Evolutionary conservation across 2,113 vertebrate genomes (phyloP), one percentile per base, ranked within the genome.

Genomic region (Cyanoliseus patagonus): DNA sequence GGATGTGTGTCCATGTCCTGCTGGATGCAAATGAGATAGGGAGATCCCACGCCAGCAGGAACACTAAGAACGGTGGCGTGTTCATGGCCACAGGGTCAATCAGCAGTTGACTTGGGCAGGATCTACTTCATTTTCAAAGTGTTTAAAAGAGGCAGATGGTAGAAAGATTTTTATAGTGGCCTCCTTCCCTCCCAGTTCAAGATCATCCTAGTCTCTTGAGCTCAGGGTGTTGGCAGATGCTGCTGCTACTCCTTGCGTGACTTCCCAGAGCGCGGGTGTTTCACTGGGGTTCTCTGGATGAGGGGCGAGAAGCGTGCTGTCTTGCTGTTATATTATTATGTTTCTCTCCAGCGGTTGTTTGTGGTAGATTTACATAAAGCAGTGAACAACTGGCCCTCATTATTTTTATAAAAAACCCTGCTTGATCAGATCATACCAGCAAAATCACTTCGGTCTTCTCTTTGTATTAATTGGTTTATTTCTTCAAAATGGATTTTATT

Each of bases 41-140:
- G 76, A 68, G 31, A 67, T 33, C 41, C 35, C 55, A 59, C 23
- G 39, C 11, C 51, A 55, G 19, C 5, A 14, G 72, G n/a, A 62
- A 61, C 1, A 0, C 10, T 19, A 18, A 64, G n/a, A 31, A n/a
- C 0, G 0, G 18, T 0, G 0, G 4, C 0, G 1, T 11, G 13
- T 37, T 55, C 8, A 24, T 12, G 18, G 33, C 17, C 39, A 16
- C 22, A 22, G 28, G 14, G 13, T 46, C 3, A 1, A 28, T 30
- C 33, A 66, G 39, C 52, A 77, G 37, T 3, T 49, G 46, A 59
- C 44, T 37, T 55, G 35, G 41, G 20, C 28, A 67, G 46, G 46
- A 78, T 42, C n/a, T 59, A 24, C 33, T 55, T 76, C 1, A 24
- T 73, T 82, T 91, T 41, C 24, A 5, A 75, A 42, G 24, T 27